Percentiles rank a stretch among this genome's conserved stretches.
Evolutionary conservation across 1,140 invertebrate species (phyloP).

Genomic region (Amphibalanus amphitrite): DNA sequence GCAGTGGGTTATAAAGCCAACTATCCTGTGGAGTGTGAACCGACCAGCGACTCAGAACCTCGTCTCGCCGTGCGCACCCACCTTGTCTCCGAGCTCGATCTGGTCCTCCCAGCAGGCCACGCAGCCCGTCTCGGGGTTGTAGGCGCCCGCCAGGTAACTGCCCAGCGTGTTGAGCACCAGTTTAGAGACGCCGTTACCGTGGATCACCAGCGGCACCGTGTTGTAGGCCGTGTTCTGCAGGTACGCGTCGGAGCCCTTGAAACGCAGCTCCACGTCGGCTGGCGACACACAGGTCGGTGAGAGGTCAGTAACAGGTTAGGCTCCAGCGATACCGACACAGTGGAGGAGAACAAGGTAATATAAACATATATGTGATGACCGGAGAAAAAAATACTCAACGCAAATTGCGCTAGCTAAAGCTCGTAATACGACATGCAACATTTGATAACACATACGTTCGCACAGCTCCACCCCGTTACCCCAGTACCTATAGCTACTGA

Average conservation of each 20-base stretch:
- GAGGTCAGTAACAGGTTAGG: neutral
- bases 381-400: too few species aligned
- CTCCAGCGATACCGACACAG: too few species aligned
- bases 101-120: conserved; percentile 45
- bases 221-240: conserved; percentile 63
- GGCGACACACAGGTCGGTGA: conserved; percentile 7
- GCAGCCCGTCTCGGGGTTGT: conserved; percentile 62
- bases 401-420: too few species aligned
- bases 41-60: too few species aligned
- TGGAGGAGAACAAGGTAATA: too few species aligned
- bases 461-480: too few species aligned
- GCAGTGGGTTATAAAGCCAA: too few species aligned
- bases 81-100: conserved; percentile 26
- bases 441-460: too few species aligned
- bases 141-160: conserved; percentile 77
- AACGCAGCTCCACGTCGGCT: conserved; percentile 60
- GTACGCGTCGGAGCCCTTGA: conserved; percentile 36
- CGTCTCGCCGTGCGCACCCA: conserved; percentile 24
- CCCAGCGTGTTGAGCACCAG: conserved; percentile 51
- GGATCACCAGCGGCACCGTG: conserved; percentile 68
- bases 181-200: conserved; percentile 84
- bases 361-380: too few species aligned
- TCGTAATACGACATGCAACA: too few species aligned
- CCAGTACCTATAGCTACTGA: too few species aligned
- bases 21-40: too few species aligned